Base-by-base conservation (phyloP, 2,888 invertebrate genomes). In the Troides helena region DNA sequence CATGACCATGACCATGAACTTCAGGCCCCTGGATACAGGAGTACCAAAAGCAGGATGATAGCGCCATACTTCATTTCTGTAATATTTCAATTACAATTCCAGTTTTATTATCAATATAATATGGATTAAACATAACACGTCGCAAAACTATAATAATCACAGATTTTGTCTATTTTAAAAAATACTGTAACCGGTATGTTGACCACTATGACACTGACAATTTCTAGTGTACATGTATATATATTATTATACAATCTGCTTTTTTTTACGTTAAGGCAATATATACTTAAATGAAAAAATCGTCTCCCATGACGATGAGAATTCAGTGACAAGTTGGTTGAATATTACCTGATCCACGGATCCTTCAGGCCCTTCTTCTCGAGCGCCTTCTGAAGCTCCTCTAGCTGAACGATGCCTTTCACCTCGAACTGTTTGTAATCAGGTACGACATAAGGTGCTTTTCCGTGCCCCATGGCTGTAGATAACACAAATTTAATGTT, bases 1-100 rank as follows among this genome's bases (percentile, higher is more conserved):
- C n/a, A n/a, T n/a, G n/a, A n/a, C n/a, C n/a, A n/a, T n/a, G n/a
- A n/a, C n/a, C n/a, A n/a, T n/a, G 17, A 93, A 81, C 0, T 78
- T 79, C 21, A 82, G 79, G 0, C 92, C 77, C 12, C 95, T 93
- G 4, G 74, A 70, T 58, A 77, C 76, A 25, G 85, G 87, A 0
- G 94, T 95, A 21, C 95, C 95, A 75, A 94, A 95, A 64, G 94
- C 94, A 2, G 89, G 89, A 77, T 96, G 88, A 80, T 94, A 97
- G 39, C 96, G 93, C 98, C 98, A 98, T 0, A 96, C 96, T 87
- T 97, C 96, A 85, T 98, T 98, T 81, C 96, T 96, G 79, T 14
- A 63, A 59, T 17, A 67, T 18, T 6, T 39, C 0, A 60, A 36
- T 17, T 5, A 50, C 14, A 50, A 14, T 50, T 50, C 18, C 4